Percentiles rank a stretch among this genome's conserved stretches.
Evolutionary conservation across 2,113 vertebrate species (phyloP).

Genomic region (Dolichallabes microphthalmus): DNA sequence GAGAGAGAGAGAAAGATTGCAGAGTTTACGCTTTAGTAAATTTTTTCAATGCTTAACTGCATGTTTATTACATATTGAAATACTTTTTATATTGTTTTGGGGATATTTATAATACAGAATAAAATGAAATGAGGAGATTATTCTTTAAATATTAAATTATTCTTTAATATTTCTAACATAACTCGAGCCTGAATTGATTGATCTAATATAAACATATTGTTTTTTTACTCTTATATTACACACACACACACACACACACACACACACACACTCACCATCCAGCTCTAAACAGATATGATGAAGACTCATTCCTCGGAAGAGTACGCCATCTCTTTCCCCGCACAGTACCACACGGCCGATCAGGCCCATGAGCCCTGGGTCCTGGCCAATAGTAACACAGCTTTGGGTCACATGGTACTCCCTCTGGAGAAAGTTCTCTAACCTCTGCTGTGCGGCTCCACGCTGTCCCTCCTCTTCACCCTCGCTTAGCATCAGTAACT

Average conservation of each 20-base stretch:
- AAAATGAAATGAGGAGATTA: not conserved
- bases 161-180: not conserved
- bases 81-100: too few relatives aligned
- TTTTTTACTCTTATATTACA: not conserved
- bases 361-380: conserved; percentile 73
- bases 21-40: not conserved
- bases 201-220: not conserved
- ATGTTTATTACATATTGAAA: not conserved
- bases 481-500: conserved; percentile 73
- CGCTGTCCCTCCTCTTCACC: conserved; percentile 60
- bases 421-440: conserved; percentile 74
- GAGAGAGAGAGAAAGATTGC: not conserved
- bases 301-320: conserved; percentile 77
- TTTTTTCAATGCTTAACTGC: not conserved
- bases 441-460: conserved; percentile 60
- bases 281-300: conserved; percentile 78
- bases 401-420: conserved; percentile 77
- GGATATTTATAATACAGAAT: not conserved
- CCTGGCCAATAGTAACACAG: conserved; percentile 69
- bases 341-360: conserved; percentile 76
- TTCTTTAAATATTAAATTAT: conserved; percentile 2
- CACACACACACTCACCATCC: conserved; percentile 67
- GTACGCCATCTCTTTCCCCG: conserved; percentile 74
- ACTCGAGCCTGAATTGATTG: too few relatives aligned
- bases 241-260: too few relatives aligned